Base-by-base conservation (phyloP, 2,797 vertebrate genomes). In the Rhynchonycteris naso region DNA sequence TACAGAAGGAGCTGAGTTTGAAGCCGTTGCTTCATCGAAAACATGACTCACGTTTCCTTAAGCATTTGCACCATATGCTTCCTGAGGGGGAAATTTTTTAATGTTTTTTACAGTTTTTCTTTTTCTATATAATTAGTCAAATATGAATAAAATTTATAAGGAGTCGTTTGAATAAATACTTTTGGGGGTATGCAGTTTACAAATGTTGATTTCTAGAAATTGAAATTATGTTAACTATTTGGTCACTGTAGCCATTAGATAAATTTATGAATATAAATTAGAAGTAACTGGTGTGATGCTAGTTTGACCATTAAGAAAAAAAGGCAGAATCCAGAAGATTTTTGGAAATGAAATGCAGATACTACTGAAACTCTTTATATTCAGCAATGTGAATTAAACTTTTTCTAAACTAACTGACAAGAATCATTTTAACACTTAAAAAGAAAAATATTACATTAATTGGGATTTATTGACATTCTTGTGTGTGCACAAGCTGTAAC, bases 41-140 rank as follows among this genome's bases (percentile, higher is more conserved):
- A 76, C 59, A 95, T 98, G 98, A 98, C 89, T 98, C 96, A 96
- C 74, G 94, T 97, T 97, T 98, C 96, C 97, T 97, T 96, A 97
- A 98, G 94, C 92, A 80, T 63, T 98, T 3, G 95, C 21, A 94
- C 96, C 88, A 84, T 97, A 95, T 98, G 96, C 85, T 98, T 98
- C 96, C 87, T 85, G 94, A 88, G 92, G 88, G 5, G 43, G 43
- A 43, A 43, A 43, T 43, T 43, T 43, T 43, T 43, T 43, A 94
- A 26, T 91, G 0, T 89, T 94, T 88, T 76, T 89, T 66, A 78
- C 66, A 61, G 1, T 33, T 35, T 69, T 83, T 87, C 54, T 83
- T 93, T 97, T 78, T 63, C 65, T 83, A 63, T 93, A 61, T 58
- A 96, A 91, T 95, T 96, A 58, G 94, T 82, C 71, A 93, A 96